A percentile compares a stretch with the other conserved stretches of the same genome.
phyloP scores from a whole-genome alignment of 2,113 vertebrate genomes.

The Cygnus buccinator region DNA sequence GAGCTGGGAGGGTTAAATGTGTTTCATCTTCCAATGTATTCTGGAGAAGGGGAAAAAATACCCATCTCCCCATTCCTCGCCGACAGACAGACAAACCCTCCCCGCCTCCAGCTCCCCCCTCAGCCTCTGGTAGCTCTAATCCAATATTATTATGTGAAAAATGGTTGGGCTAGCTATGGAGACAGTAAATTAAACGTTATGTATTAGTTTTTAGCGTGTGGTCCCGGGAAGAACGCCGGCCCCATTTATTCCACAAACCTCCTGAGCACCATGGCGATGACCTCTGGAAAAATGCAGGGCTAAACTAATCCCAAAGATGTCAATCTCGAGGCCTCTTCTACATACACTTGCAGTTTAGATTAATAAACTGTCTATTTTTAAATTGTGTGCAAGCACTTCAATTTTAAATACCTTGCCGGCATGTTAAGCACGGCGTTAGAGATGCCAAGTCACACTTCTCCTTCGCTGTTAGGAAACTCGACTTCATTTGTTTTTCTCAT shows the following conservation, averaged over 20 bases:
- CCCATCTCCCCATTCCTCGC: not conserved
- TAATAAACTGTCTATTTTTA: conserved; percentile 86
- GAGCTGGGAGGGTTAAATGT: conserved; percentile 42
- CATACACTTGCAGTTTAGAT: conserved; percentile 81
- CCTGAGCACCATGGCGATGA: conserved; percentile 79
- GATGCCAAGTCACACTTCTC: conserved; percentile 85
- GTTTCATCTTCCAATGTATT: conserved; percentile 37
- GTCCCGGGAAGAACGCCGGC: conserved; percentile 73
- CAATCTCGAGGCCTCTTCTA: conserved; percentile 81
- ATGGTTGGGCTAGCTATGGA: conserved; percentile 86
- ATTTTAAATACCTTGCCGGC: conserved; percentile 82
- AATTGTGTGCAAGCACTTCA: conserved; percentile 82
- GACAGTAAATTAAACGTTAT: conserved; percentile 99
- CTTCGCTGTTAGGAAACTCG: conserved; percentile 47
- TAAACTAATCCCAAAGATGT: conserved; percentile 88
- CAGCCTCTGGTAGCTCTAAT: conserved; percentile 83
- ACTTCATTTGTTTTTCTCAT: conserved; percentile 71
- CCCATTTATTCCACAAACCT: conserved; percentile 81
- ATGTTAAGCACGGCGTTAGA: conserved; percentile 80
- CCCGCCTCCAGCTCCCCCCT: conserved; percentile 19
- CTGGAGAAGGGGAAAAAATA: conserved; percentile 54
- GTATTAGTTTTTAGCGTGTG: conserved; percentile 86
- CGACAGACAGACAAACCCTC: conserved; percentile 54
- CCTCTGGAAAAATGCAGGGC: conserved; percentile 80
- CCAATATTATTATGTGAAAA: conserved; percentile 96